phyloP scores from a whole-genome alignment of 2,888 invertebrate genomes.

The Megastigmus dorsalis region DNA sequence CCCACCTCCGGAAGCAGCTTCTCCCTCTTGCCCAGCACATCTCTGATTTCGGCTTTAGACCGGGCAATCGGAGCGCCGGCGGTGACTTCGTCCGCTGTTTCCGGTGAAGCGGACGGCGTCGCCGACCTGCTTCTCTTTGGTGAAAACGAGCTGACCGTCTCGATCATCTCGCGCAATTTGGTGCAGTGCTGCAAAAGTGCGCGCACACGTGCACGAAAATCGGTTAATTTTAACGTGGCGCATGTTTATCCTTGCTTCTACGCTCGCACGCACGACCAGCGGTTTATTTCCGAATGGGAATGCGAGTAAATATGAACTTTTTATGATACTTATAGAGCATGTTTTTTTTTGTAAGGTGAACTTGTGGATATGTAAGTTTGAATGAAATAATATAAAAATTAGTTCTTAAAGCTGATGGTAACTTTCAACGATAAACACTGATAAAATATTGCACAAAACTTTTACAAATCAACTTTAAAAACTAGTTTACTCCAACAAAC shows the following conservation, averaged over 20 bases:
- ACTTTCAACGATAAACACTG: no score
- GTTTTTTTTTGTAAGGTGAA: no score
- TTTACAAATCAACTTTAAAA: no score
- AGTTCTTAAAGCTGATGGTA: no score
- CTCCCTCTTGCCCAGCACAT: constrained; percentile 79
- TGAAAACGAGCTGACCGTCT: constrained; percentile 73
- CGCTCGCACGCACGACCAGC: no score
- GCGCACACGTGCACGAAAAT: constrained; percentile 23
- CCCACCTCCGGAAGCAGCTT: constrained; percentile 82
- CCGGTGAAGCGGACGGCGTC: constrained; percentile 16
- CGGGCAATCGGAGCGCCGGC: not conserved
- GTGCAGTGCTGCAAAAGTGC: constrained; percentile 80
- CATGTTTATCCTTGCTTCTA: constrained; percentile 1
- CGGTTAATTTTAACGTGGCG: constrained; percentile 36
- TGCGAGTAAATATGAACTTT: no score
- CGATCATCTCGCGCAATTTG: constrained; percentile 78
- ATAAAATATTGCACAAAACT: no score
- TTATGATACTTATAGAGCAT: no score
- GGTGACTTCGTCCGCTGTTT: not conserved
- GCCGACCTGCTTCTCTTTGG: constrained; percentile 53
- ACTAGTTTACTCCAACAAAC: no score
- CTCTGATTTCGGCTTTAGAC: constrained; percentile 67
- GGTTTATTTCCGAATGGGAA: no score
- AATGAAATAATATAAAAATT: no score
- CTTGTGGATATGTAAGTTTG: no score